Percentiles rank a stretch among this genome's conserved stretches.
These are phyloP conservation scores for Garrulus glandarius DNA, from an alignment of 2,797 vertebrate genomes.

Conservation along the genomic window DNA sequence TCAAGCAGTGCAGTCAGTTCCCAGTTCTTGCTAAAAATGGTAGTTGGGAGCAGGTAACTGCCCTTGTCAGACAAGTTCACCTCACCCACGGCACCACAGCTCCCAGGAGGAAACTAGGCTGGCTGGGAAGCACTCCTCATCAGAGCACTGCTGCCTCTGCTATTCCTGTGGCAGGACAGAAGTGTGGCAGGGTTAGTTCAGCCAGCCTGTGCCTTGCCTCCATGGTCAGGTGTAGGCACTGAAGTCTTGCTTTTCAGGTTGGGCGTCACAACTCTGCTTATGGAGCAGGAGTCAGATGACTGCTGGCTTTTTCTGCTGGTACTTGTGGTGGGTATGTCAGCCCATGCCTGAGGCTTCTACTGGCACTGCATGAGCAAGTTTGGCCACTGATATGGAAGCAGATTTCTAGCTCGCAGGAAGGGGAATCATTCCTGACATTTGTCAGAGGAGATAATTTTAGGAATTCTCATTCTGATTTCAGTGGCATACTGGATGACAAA, in stretches of 20 bases:
- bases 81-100: background rate
- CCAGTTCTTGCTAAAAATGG: background rate
- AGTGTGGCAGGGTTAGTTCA: background rate
- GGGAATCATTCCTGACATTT: background rate
- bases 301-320: rapidly evolving
- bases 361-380: background rate
- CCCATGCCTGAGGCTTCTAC: background rate
- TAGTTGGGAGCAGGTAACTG: background rate
- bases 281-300: background rate
- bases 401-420: background rate
- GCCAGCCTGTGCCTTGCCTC: background rate
- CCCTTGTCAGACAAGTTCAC: background rate
- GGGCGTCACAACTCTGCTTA: background rate
- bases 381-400: background rate
- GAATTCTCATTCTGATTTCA: background rate
- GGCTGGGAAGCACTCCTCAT: background rate
- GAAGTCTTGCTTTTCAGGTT: background rate
- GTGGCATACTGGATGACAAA: background rate
- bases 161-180: background rate
- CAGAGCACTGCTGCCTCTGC: background rate
- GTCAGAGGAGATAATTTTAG: background rate
- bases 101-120: background rate
- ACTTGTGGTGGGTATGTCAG: background rate
- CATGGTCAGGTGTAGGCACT: rapidly evolving
- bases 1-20: background rate